Evolutionary conservation across 2,797 vertebrate species (phyloP).

Genomic region (Sebastes aleutianus): DNA sequence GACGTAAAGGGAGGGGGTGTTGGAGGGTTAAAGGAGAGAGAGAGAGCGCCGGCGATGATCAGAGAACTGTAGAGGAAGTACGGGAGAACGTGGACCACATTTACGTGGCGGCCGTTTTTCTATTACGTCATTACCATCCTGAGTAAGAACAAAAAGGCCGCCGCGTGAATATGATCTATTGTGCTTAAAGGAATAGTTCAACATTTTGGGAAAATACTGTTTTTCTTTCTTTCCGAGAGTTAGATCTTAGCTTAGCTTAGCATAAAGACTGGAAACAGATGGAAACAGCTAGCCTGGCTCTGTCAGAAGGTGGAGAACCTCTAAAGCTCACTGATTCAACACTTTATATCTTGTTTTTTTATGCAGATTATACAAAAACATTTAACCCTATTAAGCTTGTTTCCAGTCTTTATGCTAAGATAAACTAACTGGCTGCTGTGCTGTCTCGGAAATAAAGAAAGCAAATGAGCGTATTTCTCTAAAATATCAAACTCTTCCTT

Average conservation of each 20-base stretch:
- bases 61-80: not conserved
- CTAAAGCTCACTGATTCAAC: not conserved
- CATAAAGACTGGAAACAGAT: not conserved
- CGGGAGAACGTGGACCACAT: not conserved
- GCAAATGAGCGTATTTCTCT: slow-evolving; percentile 13
- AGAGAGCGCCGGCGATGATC: slow-evolving; percentile 1
- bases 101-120: too few relatives aligned
- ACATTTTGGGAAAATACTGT: slow-evolving; percentile 17
- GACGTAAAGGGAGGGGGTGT: not conserved
- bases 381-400: not conserved
- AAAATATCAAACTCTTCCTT: slow-evolving; percentile 35
- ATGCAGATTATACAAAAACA: not conserved
- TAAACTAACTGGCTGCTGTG: not conserved
- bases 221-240: not conserved
- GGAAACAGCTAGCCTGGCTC: not conserved
- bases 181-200: slow-evolving; percentile 23
- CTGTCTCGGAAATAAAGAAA: not conserved
- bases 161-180: too few relatives aligned
- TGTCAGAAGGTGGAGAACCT: not conserved
- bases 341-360: not conserved
- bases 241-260: slow-evolving; percentile 1
- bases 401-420: not conserved
- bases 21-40: not conserved
- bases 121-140: too few relatives aligned
- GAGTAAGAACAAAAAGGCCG: too few relatives aligned